phyloP scores from a whole-genome alignment of 2,113 vertebrate genomes.

The Ellobius talpinus region DNA sequence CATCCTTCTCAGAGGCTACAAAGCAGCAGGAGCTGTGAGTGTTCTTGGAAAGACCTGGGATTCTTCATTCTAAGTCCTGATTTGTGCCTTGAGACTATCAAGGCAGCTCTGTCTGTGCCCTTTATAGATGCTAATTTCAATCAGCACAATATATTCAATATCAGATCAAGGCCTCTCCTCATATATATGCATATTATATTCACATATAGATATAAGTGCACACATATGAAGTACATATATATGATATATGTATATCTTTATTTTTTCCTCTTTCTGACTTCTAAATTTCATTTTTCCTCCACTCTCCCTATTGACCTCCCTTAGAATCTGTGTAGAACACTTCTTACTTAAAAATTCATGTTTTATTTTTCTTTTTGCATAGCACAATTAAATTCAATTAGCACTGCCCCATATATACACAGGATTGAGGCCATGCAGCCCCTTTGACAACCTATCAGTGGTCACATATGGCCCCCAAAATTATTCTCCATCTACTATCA shows the following conservation, averaged over 20 bases:
- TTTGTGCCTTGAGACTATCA: not conserved
- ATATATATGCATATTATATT: not conserved
- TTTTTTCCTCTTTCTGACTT: not conserved
- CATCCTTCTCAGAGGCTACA: not conserved
- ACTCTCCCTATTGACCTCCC: not conserved
- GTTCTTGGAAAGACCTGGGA: not conserved
- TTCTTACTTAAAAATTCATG: not conserved
- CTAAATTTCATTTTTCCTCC: not conserved
- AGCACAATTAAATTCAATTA: not conserved
- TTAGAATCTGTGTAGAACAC: not conserved
- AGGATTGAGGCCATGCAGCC: not conserved
- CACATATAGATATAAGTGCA: not conserved
- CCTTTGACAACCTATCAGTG: not conserved
- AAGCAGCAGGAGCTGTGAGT: not conserved
- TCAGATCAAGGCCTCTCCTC: not conserved
- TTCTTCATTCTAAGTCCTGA: fast-evolving
- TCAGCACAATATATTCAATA: not conserved
- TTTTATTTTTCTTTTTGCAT: not conserved
- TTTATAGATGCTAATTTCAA: not conserved
- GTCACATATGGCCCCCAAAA: not conserved
- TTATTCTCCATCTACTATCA: not conserved
- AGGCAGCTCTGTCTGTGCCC: not conserved
- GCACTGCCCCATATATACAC: too few relatives aligned
- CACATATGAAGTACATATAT: not conserved
- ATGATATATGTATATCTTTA: not conserved